Evolutionary conservation across 2,797 vertebrate species (phyloP).

Genomic region (Falco cherrug): DNA sequence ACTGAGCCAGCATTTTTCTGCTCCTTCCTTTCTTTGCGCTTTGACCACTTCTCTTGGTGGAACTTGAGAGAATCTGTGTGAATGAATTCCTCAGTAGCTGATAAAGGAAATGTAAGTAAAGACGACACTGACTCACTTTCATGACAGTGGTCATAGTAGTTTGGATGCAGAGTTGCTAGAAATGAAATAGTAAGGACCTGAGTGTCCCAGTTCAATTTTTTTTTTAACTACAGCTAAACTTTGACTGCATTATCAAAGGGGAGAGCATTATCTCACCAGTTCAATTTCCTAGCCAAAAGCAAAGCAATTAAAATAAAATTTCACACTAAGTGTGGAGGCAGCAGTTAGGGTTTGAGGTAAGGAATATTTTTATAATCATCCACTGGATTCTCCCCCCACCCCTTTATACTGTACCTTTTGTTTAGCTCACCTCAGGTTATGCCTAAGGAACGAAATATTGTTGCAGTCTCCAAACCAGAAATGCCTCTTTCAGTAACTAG

Average conservation of each 20-base stretch:
- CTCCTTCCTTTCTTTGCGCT: background rate
- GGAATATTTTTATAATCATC: background rate
- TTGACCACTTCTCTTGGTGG: background rate
- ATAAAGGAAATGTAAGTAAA: background rate
- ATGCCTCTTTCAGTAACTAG: constrained; percentile 1
- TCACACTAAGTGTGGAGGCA: constrained; percentile 3
- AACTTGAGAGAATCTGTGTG: background rate
- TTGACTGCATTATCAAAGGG: background rate
- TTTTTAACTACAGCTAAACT: background rate
- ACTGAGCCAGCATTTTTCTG: background rate
- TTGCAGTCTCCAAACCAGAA: constrained; percentile 39
- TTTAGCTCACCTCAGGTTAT: constrained; percentile 14
- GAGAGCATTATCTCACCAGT: constrained; percentile 18
- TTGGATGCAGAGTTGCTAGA: background rate
- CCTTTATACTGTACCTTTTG: background rate
- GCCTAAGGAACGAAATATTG: background rate
- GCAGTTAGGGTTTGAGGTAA: background rate
- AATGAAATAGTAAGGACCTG: background rate
- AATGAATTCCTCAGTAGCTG: background rate
- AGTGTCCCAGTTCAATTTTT: background rate
- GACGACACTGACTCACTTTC: background rate
- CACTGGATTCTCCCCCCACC: background rate
- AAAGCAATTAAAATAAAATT: constrained; percentile 62
- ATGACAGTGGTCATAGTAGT: background rate
- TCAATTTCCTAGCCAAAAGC: constrained; percentile 52